phyloP scores from a whole-genome alignment of 1,140 invertebrate genomes.

The Eupeodes corollae region DNA sequence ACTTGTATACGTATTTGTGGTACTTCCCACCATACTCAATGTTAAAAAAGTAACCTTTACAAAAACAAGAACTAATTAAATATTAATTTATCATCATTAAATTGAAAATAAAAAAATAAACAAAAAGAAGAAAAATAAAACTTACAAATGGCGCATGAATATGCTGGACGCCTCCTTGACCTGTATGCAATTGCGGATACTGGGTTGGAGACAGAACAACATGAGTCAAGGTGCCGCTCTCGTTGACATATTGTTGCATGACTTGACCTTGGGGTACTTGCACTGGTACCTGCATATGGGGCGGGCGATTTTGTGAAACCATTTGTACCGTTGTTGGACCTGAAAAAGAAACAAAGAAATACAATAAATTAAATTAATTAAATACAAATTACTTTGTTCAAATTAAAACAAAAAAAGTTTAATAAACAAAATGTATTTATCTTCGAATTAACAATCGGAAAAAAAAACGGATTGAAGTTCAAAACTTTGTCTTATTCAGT shows the following conservation, averaged over 20 bases:
- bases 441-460: too few relatives aligned
- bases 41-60: too few relatives aligned
- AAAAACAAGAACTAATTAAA: too few relatives aligned
- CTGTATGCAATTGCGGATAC: slow-evolving; percentile 46
- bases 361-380: not conserved
- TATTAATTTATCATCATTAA: too few relatives aligned
- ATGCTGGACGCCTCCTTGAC: slow-evolving; percentile 28
- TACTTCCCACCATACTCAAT: too few relatives aligned
- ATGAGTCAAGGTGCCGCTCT: slow-evolving; percentile 72
- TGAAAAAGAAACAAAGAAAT: slow-evolving; percentile 26
- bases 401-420: too few relatives aligned
- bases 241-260: slow-evolving; percentile 81
- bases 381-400: not conserved
- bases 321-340: slow-evolving; percentile 69
- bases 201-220: slow-evolving; percentile 68
- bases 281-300: slow-evolving; percentile 71
- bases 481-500: too few relatives aligned
- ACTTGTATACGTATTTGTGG: too few relatives aligned
- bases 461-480: too few relatives aligned
- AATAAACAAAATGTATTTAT: too few relatives aligned
- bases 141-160: slow-evolving; percentile 35
- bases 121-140: not conserved
- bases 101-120: too few relatives aligned
- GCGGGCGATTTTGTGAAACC: slow-evolving; percentile 67
- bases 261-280: slow-evolving; percentile 81